These are phyloP conservation scores for Himantopus leucocephalus DNA, from an alignment of 2,113 vertebrate genomes.

Conservation along the genomic window DNA sequence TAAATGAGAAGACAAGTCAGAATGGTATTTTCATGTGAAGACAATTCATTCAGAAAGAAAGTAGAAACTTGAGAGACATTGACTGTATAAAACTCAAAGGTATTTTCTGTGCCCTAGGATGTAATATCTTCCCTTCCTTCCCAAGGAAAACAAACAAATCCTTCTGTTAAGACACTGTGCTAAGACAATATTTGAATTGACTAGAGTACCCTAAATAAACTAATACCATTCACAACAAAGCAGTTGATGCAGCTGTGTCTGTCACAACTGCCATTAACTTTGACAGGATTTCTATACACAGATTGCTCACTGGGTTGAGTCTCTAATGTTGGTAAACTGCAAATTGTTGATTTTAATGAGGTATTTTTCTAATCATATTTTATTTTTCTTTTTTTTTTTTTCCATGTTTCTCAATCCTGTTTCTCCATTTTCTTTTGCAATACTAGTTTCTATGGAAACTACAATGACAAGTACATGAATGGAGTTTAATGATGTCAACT, in stretches of 20 bases:
- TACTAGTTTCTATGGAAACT: slow-evolving; percentile 59
- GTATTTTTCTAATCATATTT: not conserved
- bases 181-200: not conserved
- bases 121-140: not conserved
- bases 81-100: not conserved
- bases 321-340: not conserved
- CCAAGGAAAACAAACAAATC: not conserved
- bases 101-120: not conserved
- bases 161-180: not conserved
- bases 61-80: not conserved
- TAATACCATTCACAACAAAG: not conserved
- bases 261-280: not conserved
- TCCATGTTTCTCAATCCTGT: not conserved
- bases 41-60: not conserved
- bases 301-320: not conserved
- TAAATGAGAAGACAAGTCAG: slow-evolving; percentile 53
- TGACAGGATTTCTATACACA: not conserved
- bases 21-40: not conserved
- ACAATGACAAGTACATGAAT: not conserved
- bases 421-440: not conserved
- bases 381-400: not conserved
- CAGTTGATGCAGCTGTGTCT: not conserved
- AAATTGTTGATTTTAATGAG: not conserved
- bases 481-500: not conserved
- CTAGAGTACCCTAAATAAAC: not conserved